Base-by-base conservation (phyloP, 1,140 invertebrate species). In the Halesus radiatus region DNA sequence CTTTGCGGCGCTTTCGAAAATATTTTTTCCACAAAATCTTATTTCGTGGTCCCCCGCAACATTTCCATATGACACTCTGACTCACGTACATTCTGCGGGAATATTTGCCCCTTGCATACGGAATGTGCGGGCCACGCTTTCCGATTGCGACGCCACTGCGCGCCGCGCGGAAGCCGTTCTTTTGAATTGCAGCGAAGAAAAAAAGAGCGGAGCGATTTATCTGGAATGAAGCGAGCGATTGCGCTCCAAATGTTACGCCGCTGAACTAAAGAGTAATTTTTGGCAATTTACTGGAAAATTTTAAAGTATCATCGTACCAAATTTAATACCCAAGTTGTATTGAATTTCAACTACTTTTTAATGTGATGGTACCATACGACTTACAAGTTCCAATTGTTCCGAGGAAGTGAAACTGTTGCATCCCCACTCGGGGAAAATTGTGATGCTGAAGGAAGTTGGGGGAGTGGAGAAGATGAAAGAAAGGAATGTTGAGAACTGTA, bases 21-120 rank as follows among this genome's bases (percentile, higher is more conserved):
- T n/a, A n/a, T 23, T 13, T 13, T 1, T 60, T 60, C 56, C 4
- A 60, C n/a, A 5, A 3, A 5, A 8, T 23, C n/a, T 6, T 3
- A 22, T 60, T 15, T 20, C n/a, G 10, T 66, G 62, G 62, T 66
- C 23, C 10, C 60, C 60, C 6, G 20, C 62, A 15, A 26, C 54
- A 56, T 75, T 75, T 75, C 23, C 72, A 75, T 75, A 58, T 37
- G 75, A 76, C 58, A 76, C 75, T 64, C 26, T 76, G 75, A 76
- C 64, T 76, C 75, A 76, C 75, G 60, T 50, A 58, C 56, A 37
- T 76, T 37, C 29, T 64, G 54, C 75, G 20, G 6, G 58, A 26
- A 76, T 76, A 64, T 64, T 62, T 64, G 26, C 60, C 15, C 56
- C 18, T 60, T 66, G 75, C 75, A 76, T 64, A 76, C 75, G 22